Evolutionary conservation across 1,140 invertebrate species (phyloP), one percentile per base, ranked within the genome.

Genomic region (Phthorimaea operculella): DNA sequence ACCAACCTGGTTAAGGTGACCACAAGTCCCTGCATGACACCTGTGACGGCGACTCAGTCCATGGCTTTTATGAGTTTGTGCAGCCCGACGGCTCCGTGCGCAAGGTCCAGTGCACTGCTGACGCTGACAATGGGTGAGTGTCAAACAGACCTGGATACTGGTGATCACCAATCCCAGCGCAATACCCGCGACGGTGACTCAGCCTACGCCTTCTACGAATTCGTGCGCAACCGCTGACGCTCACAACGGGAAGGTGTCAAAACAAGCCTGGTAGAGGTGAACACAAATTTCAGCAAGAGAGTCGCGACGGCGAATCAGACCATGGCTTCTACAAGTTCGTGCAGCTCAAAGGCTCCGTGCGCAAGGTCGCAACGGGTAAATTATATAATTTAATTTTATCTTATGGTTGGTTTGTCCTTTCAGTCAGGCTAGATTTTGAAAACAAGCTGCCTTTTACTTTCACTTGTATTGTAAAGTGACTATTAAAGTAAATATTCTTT

Each of bases 41-140:
- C 64, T 67, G 74, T 58, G 72, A 74, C 60, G 72, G 74, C 8
- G 72, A 73, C 58, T 57, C 63, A 54, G 72, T 86, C 52, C 74
- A 76, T 52, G 75, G 84, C 15, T 59, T 39, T 59, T 77, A 76
- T 66, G 65, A 57, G 14, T 64, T 76, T 51, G 67, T 76, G 16
- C 72, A 79, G 50, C 74, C 83, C 11, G 79, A 84, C 49, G 81
- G 80, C 45, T 70, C 70, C 58, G 60, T 68, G 12, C 72, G 79
- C 59, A 75, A 68, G 59, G 78, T 79, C 18, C 64, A 74, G 44
- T 45, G 14, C 44, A 45, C 11, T 14, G 44, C 44, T 45, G 44
- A 45, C n/a, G 44, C 11, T 14, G 8, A 45, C 44, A 45, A 45
- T n/a, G 44, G 44, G 44, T 45, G 14, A 45, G 44, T n/a, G n/a